Conservation (phyloP, 2,113 vertebrate species). For the Morone saxatilis region DNA sequence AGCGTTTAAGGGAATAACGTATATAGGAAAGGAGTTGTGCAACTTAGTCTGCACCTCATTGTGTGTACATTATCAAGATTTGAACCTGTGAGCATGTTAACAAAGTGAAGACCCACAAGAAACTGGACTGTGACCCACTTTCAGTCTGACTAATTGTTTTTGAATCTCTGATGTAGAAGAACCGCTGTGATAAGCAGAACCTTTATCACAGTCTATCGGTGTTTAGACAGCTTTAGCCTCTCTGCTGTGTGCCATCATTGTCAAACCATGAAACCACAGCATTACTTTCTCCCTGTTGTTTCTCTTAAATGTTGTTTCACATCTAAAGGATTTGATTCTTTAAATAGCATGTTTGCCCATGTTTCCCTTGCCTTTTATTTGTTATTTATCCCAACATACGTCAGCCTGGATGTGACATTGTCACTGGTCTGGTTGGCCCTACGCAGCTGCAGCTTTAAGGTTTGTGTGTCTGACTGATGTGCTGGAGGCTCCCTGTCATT, state of each 20-base stretch:
- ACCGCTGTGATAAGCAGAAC: slow-evolving; percentile 42
- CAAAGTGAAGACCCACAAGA: slow-evolving; percentile 23
- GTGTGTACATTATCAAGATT: slow-evolving; percentile 6
- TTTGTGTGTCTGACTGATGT: slow-evolving; percentile 37
- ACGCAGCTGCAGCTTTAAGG: slow-evolving; percentile 29
- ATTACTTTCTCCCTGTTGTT: slow-evolving; percentile 19
- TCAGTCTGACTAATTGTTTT: slow-evolving; percentile 43
- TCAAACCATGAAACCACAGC: slow-evolving; percentile 26
- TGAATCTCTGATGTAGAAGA: slow-evolving; percentile 52
- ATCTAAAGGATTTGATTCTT: slow-evolving; percentile 16
- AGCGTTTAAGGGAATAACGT: neutral
- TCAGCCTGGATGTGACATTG: slow-evolving; percentile 6
- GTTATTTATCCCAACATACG: neutral
- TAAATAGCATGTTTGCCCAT: neutral
- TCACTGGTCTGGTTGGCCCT: slow-evolving; percentile 20
- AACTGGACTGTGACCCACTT: slow-evolving; percentile 32
- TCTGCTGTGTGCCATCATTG: slow-evolving; percentile 20
- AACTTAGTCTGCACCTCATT: neutral
- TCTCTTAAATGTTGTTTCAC: slow-evolving; percentile 10
- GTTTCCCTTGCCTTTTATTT: slow-evolving; percentile 1
- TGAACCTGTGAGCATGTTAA: slow-evolving; percentile 14
- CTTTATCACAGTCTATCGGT: slow-evolving; percentile 43
- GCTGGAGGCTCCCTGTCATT: slow-evolving; percentile 45
- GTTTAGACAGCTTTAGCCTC: slow-evolving; percentile 52
- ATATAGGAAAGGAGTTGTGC: neutral